These are phyloP conservation scores for Indicator indicator DNA, from an alignment of 2,113 vertebrate species.

Conservation along the genomic window DNA sequence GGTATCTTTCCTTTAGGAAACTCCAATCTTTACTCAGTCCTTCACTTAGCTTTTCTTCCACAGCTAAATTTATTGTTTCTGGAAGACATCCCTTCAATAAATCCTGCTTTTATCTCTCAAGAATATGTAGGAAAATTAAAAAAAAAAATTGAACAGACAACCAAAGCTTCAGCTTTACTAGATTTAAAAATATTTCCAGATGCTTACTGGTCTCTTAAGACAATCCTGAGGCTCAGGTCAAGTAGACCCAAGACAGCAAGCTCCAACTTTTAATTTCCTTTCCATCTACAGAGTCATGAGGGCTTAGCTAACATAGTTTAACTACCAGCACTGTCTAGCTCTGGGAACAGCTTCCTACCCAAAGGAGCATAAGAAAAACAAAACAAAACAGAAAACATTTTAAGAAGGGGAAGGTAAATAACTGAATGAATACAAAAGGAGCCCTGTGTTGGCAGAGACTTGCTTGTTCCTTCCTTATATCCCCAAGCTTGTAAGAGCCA, in stretches of 20 bases:
- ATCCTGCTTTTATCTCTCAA: background rate
- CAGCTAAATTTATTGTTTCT: background rate
- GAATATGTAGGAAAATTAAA: background rate
- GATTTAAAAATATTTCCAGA: background rate
- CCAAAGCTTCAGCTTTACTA: background rate
- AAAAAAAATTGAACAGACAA: background rate
- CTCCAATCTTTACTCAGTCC: background rate
- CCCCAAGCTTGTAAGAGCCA: background rate
- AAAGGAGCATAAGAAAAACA: background rate
- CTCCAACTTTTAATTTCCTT: background rate
- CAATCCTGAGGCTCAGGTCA: background rate
- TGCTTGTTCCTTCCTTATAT: background rate
- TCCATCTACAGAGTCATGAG: background rate
- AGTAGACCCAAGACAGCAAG: background rate
- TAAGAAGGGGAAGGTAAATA: background rate
- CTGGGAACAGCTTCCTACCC: background rate
- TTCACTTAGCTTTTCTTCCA: background rate
- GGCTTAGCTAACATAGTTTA: background rate
- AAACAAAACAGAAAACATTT: background rate
- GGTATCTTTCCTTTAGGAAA: background rate
- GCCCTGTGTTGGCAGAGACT: background rate
- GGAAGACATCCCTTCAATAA: background rate
- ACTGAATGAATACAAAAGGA: accelerated
- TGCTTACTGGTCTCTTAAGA: background rate
- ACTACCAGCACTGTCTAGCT: background rate